Evolutionary conservation across 2,888 invertebrate genomes (phyloP).

Genomic region (Campoplex nolae): DNA sequence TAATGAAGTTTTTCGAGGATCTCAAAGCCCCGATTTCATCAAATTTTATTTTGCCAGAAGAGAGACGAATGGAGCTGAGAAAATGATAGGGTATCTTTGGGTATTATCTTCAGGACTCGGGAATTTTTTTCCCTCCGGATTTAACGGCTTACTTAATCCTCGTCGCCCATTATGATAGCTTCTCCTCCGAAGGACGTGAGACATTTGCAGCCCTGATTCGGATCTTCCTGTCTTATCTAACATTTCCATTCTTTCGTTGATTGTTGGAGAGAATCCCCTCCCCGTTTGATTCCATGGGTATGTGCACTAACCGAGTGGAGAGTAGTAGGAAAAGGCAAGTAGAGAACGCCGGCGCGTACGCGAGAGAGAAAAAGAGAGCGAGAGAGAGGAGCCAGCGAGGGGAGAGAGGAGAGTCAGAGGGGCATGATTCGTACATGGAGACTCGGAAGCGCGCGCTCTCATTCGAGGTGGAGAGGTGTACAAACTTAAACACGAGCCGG

Average conservation of each 20-base stretch:
- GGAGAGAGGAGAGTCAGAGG: background rate
- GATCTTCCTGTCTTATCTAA: background rate
- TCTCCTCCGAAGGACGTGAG: background rate
- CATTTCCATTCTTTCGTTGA: constrained; percentile 6
- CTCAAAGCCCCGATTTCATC: background rate
- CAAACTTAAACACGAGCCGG: background rate
- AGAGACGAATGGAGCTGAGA: background rate
- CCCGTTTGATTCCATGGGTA: background rate
- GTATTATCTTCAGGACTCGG: background rate
- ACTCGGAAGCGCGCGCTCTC: constrained; percentile 40
- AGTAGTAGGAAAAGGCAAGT: constrained; percentile 26
- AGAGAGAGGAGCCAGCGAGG: too few species aligned
- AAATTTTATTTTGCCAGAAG: background rate
- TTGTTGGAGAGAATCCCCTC: background rate
- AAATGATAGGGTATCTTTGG: background rate
- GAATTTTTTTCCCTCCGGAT: background rate
- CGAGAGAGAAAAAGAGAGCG: background rate
- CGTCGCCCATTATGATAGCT: background rate
- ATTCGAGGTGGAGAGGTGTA: constrained; percentile 1
- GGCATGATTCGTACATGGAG: background rate
- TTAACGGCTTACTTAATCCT: background rate
- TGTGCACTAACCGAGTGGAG: background rate
- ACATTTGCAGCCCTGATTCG: background rate
- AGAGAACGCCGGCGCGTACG: constrained; percentile 48
- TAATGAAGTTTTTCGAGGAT: background rate